Evolutionary conservation across 2,797 vertebrate genomes (phyloP).

Genomic region (Spinus olivaceus): DNA sequence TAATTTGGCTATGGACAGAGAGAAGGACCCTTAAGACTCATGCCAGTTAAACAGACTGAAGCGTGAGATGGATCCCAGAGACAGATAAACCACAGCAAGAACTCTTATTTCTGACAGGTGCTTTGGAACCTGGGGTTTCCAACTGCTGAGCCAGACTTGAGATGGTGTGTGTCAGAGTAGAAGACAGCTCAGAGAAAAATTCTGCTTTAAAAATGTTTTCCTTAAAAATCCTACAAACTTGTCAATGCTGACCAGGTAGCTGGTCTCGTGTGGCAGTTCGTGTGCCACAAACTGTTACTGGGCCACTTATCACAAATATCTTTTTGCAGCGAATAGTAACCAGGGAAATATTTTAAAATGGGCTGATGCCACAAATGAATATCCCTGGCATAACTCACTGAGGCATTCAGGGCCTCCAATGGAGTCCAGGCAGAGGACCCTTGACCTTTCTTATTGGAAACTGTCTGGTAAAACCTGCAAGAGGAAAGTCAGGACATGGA

Average conservation of each 20-base stretch:
- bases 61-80: accelerated
- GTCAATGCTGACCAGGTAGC: background rate
- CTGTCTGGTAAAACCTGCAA: background rate
- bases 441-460: background rate
- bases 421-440: background rate
- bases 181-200: background rate
- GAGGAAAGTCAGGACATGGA: background rate
- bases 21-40: background rate
- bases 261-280: background rate
- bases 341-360: background rate
- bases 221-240: background rate
- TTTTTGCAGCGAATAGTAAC: background rate
- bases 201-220: background rate
- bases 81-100: background rate
- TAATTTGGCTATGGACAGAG: background rate
- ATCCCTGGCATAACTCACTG: background rate
- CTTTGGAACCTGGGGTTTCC: background rate
- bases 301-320: background rate
- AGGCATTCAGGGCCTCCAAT: background rate
- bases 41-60: background rate
- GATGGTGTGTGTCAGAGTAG: background rate
- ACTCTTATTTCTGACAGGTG: background rate
- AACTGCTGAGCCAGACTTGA: background rate
- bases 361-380: background rate
- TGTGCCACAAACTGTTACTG: background rate